Percentiles rank a stretch among this genome's conserved stretches.
phyloP scores from a whole-genome alignment of 2,888 invertebrate genomes.

The Zonitis immaculata region DNA sequence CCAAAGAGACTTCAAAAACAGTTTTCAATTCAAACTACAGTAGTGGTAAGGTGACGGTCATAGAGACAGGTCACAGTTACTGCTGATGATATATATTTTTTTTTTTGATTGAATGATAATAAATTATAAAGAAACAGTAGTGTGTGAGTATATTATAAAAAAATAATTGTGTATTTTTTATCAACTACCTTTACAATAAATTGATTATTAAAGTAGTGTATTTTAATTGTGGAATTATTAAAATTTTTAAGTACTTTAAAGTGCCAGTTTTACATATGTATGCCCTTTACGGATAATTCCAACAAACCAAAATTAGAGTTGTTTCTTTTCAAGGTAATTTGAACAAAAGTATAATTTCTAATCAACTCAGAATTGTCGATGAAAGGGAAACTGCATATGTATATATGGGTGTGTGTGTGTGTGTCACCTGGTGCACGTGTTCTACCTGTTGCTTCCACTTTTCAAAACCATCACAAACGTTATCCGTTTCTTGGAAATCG shows the following conservation, averaged over 20 bases:
- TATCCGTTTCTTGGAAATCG: not conserved
- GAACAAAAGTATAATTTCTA: no score
- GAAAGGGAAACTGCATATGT: not conserved
- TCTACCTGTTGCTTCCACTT: slow-evolving; percentile 14
- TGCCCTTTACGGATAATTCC: slow-evolving; percentile 10
- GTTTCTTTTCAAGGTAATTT: not conserved
- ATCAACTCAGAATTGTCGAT: no score
- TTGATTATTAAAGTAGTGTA: not conserved
- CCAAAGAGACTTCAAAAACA: slow-evolving; percentile 28
- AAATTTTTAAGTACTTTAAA: not conserved
- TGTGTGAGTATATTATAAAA: no score
- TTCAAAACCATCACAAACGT: no score
- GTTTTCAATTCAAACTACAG: slow-evolving; percentile 43
- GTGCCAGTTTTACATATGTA: slow-evolving; percentile 7
- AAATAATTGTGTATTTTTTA: no score
- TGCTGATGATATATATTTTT: slow-evolving; percentile 25
- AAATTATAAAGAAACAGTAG: slow-evolving; percentile 6
- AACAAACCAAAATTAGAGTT: not conserved
- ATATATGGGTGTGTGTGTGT: not conserved
- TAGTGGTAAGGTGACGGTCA: slow-evolving; percentile 49
- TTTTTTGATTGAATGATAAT: not conserved
- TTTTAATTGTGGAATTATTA: not conserved
- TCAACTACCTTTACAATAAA: no score
- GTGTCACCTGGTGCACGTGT: slow-evolving; percentile 11
- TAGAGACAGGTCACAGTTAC: slow-evolving; percentile 46